A percentile compares a stretch with the other conserved stretches of the same genome.
Evolutionary conservation across 2,797 vertebrate genomes (phyloP).

Genomic region (Falco berigora): DNA sequence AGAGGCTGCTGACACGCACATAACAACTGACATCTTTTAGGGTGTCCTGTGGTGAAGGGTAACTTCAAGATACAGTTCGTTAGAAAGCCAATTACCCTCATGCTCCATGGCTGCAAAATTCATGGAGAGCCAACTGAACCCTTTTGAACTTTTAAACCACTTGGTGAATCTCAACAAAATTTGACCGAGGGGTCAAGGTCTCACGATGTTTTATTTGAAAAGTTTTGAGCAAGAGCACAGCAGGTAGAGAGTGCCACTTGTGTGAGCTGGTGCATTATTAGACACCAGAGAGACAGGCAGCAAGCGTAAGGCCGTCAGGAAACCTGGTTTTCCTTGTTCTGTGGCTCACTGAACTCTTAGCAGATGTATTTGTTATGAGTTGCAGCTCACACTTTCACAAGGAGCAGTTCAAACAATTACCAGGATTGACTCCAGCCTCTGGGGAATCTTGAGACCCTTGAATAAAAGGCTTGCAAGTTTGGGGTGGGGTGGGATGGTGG

Average conservation of each 20-base stretch:
- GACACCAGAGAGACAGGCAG: background rate
- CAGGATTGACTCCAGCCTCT: background rate
- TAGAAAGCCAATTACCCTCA: background rate
- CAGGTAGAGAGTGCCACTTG: background rate
- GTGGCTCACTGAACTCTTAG: background rate
- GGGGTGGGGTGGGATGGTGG: too few relatives aligned
- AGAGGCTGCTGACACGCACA: background rate
- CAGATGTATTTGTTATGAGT: background rate
- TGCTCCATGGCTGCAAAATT: background rate
- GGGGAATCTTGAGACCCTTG: background rate
- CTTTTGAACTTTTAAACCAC: background rate
- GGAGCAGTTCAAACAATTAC: background rate
- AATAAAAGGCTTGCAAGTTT: background rate
- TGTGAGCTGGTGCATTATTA: background rate
- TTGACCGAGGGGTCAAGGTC: background rate
- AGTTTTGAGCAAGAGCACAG: background rate
- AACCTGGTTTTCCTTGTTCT: background rate
- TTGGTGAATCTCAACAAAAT: background rate
- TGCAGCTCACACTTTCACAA: background rate
- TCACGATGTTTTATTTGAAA: background rate
- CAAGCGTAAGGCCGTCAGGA: background rate
- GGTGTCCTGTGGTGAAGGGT: background rate
- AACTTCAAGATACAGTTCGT: background rate
- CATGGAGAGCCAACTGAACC: background rate
- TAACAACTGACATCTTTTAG: background rate